These are phyloP conservation scores for Macrosteles quadrilineatus DNA, from an alignment of 1,140 invertebrate genomes.

Conservation along the genomic window DNA sequence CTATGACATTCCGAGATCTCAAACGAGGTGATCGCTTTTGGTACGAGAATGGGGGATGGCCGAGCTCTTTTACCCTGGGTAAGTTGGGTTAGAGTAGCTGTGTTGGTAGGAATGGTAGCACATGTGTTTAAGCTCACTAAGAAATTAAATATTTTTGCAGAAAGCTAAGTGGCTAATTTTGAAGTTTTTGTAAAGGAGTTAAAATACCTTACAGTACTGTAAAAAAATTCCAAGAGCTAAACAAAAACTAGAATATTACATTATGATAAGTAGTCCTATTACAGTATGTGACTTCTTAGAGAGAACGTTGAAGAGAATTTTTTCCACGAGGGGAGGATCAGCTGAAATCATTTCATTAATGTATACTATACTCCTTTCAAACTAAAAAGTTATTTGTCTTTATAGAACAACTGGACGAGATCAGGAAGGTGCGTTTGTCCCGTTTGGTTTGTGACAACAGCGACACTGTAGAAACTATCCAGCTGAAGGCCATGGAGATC, in stretches of 20 bases:
- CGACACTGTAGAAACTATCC: conserved; percentile 87
- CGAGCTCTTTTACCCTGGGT: conserved; percentile 82
- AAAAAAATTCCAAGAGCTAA: neutral
- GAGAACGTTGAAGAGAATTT: too few species aligned
- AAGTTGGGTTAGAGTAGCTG: conserved; percentile 37
- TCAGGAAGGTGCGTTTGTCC: conserved; percentile 82
- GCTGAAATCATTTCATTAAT: too few species aligned
- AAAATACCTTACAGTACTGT: neutral
- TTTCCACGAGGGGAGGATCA: too few species aligned
- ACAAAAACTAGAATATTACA: too few species aligned
- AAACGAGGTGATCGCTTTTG: conserved; percentile 93
- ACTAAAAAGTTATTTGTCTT: too few species aligned
- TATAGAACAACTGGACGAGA: conserved; percentile 83
- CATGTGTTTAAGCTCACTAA: neutral
- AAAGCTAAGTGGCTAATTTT: neutral
- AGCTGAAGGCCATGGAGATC: conserved; percentile 88
- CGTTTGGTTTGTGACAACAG: conserved; percentile 93
- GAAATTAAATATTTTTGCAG: neutral
- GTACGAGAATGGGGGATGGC: conserved; percentile 57
- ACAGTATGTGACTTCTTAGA: too few species aligned
- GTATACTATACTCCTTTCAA: too few species aligned
- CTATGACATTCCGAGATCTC: conserved; percentile 90
- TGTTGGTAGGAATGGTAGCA: neutral
- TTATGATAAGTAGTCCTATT: too few species aligned
- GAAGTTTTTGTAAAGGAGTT: neutral